Conservation (phyloP, 2,888 invertebrate genomes). For the Entomobrya proxima region DNA sequence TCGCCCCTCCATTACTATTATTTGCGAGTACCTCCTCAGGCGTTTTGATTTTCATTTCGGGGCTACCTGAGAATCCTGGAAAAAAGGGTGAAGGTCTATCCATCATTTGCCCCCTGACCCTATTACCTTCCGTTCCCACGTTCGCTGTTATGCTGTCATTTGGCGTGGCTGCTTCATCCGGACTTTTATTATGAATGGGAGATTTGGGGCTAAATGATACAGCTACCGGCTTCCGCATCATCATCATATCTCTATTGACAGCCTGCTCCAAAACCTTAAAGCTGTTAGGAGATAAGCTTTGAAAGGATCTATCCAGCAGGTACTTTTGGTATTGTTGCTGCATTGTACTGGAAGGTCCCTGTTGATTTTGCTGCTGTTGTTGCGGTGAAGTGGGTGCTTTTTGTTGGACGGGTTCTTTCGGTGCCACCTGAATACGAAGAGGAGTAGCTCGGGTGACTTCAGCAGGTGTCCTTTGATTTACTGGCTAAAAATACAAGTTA, state of each 20-base stretch:
- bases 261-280: constrained; percentile 2
- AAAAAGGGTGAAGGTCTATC: constrained; percentile 27
- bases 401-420: neutral
- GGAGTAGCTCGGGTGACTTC: neutral
- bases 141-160: neutral
- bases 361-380: neutral
- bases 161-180: neutral
- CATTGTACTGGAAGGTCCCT: neutral
- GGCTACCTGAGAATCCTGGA: neutral
- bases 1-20: neutral
- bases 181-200: neutral
- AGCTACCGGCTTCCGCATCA: constrained; percentile 37
- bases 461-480: too few species aligned
- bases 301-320: neutral
- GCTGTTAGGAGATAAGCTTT: neutral
- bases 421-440: neutral
- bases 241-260: neutral
- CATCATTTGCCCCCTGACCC: too few species aligned
- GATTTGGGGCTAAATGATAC: neutral
- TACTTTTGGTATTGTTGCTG: constrained; percentile 23
- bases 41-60: neutral
- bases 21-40: too few species aligned
- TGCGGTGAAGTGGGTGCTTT: neutral
- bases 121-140: too few species aligned
- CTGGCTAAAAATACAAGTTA: too few species aligned